Percentiles rank a stretch among this genome's conserved stretches.
These are phyloP conservation scores for Dasypus novemcinctus DNA, from an alignment of 2,113 vertebrate species.

Conservation along the genomic window DNA sequence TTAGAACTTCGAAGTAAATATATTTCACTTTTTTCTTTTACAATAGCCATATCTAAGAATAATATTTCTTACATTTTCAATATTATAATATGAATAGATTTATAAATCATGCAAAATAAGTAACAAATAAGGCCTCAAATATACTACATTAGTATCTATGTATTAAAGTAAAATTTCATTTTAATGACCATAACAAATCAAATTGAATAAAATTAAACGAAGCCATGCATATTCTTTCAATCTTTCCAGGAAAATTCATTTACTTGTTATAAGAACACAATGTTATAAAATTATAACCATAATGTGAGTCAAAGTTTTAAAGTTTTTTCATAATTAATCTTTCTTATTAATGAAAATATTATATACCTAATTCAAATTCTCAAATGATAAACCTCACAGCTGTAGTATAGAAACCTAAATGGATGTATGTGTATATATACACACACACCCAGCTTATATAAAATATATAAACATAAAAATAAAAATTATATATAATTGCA, in stretches of 20 bases:
- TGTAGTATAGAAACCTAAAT: not conserved
- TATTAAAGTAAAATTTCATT: not conserved
- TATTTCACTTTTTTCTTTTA: not conserved
- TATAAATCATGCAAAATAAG: not conserved
- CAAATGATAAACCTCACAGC: not conserved
- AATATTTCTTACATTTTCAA: not conserved
- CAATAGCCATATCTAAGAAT: not conserved
- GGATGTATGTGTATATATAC: not conserved
- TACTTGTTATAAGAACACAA: not conserved
- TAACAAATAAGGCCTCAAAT: not conserved
- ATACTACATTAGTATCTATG: not conserved
- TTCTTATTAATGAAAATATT: not conserved
- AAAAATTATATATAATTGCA: not conserved
- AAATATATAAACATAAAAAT: too few species aligned
- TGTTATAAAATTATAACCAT: not conserved
- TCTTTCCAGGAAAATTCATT: not conserved
- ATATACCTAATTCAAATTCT: not conserved
- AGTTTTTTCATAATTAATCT: not conserved
- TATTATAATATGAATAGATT: not conserved
- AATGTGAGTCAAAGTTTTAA: not conserved
- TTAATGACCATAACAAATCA: not conserved
- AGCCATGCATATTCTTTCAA: not conserved
- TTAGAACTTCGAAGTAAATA: not conserved
- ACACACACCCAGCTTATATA: too few species aligned
- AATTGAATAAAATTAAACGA: not conserved